A percentile compares a stretch with the other conserved stretches of the same genome.
These are phyloP conservation scores for Papilio glaucus DNA, from an alignment of 1,140 invertebrate genomes.

Conservation along the genomic window DNA sequence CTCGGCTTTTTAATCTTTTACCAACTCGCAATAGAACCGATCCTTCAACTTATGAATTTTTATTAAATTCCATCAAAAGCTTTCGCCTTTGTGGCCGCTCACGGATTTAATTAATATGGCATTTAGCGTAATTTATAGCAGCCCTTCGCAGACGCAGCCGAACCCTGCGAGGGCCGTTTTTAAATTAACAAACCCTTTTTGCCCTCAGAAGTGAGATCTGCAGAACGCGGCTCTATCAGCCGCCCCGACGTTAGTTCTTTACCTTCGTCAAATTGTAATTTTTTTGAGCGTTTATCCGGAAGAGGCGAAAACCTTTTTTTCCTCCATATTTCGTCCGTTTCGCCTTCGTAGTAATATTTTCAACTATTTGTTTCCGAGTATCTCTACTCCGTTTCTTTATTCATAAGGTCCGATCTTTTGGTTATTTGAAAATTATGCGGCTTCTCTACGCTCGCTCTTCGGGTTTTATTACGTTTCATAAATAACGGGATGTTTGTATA, in stretches of 20 bases:
- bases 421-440: constrained; percentile 35
- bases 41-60: constrained; percentile 53
- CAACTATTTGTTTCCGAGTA: constrained; percentile 32
- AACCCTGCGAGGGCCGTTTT: constrained; percentile 40
- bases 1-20: not conserved
- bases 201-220: constrained; percentile 16
- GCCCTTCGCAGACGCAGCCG: constrained; percentile 40
- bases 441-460: constrained; percentile 2
- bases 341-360: constrained; percentile 32
- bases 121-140: constrained; percentile 71
- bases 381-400: constrained; percentile 26
- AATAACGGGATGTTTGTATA: constrained; percentile 22
- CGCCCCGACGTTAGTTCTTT: constrained; percentile 36
- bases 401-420: constrained; percentile 30
- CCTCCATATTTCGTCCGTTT: constrained; percentile 36
- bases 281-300: constrained; percentile 38
- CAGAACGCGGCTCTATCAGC: not conserved
- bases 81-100: constrained; percentile 51
- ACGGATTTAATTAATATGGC: constrained; percentile 70
- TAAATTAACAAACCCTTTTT: constrained; percentile 46
- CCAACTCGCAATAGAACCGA: not conserved
- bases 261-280: constrained; percentile 44
- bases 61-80: constrained; percentile 49
- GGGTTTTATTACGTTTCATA: constrained; percentile 32
- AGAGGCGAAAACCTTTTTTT: constrained; percentile 40